Base-by-base conservation (phyloP, 2,113 vertebrate species). In the Halcyon senegalensis region DNA sequence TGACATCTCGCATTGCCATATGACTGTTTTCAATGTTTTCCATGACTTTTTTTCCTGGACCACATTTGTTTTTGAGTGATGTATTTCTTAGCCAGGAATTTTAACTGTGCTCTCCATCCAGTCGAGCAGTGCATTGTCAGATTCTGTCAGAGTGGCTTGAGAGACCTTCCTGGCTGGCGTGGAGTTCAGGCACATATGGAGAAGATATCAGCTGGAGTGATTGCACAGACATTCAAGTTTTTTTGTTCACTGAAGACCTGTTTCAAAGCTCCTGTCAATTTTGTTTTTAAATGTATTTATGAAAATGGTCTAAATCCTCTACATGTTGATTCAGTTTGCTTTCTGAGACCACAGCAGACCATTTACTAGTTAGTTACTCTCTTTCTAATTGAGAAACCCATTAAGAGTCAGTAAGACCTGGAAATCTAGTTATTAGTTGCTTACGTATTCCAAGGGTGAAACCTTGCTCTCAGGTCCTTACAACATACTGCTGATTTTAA, bases 41-140 rank as follows among this genome's bases (percentile, higher is more conserved):
- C 97, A 97, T 95, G 92, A 93, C 95, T 96, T 97, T 97, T 46
- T 97, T 97, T 96, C 97, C 96, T 97, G 97, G 97, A 97, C 63
- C 79, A 81, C 23, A 3, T 94, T 94, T 96, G 90, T 97, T 97
- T 96, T 92, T 96, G 89, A 96, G 89, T 97, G 96, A 95, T 97
- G 84, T 67, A 96, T 94, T 96, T 97, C 94, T 91, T 96, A 91
- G 96, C 97, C 96, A 97, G 95, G 96, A 97, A 97, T 97, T 97
- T 95, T 92, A 89, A 90, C 91, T 79, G 83, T 73, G 70, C 89
- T 87, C 90, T 74, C 72, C 66, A 62, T 91, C 92, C 87, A 72
- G 58, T 84, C 2, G 50, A 94, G 78, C 35, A 7, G 73, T 5
- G 9, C 55, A 59, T 83, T 79, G 83, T 0, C 8, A 94, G 90